These are phyloP conservation scores for Patagioenas fasciata DNA, from an alignment of 2,113 vertebrate genomes.

Conservation along the genomic window DNA sequence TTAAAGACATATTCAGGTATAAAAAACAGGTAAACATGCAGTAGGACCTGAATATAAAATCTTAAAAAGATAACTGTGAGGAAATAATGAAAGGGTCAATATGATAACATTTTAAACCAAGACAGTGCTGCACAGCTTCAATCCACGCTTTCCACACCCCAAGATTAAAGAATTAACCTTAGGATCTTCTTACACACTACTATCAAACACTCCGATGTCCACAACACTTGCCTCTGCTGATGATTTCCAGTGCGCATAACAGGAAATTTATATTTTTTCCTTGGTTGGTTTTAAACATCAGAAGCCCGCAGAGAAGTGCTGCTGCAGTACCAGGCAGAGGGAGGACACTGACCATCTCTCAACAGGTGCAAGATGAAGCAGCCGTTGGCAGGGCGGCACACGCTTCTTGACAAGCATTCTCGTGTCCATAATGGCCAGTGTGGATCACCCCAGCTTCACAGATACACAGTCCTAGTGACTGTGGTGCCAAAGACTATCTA, in stretches of 20 bases:
- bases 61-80: neutral
- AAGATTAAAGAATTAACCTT: neutral
- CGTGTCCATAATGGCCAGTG: fast-evolving
- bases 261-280: neutral
- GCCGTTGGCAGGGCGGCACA: fast-evolving
- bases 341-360: neutral
- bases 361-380: neutral
- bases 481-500: neutral
- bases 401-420: neutral
- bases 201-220: neutral
- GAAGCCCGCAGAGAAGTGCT: neutral
- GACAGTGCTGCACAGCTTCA: neutral
- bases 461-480: neutral
- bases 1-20: neutral
- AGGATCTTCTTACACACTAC: neutral
- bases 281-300: neutral
- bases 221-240: neutral
- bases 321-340: neutral
- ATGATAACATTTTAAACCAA: neutral
- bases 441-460: neutral
- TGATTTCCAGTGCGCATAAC: neutral
- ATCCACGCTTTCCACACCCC: neutral
- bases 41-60: neutral
- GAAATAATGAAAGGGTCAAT: neutral
- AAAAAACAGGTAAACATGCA: neutral